These are phyloP conservation scores for Xylocampa areola DNA, from an alignment of 2,888 invertebrate species.

Conservation along the genomic window DNA sequence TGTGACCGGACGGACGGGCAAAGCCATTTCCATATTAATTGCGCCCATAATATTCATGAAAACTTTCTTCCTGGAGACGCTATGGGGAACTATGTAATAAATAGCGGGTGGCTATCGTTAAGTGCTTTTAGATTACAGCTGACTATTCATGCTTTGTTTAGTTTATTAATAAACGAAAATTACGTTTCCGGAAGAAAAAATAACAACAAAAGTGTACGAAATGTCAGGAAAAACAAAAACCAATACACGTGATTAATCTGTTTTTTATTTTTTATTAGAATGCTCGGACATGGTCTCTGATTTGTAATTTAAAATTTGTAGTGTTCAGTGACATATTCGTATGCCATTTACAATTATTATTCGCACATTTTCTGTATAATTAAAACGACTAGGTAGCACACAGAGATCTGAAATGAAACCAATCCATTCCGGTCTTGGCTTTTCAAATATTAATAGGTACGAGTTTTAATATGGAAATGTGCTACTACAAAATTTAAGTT, in stretches of 20 bases:
- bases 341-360: background rate
- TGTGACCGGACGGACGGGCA: conserved; percentile 36
- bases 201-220: no score
- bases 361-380: background rate
- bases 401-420: conserved; percentile 26
- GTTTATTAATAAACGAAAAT: background rate
- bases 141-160: background rate
- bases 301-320: no score
- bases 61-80: conserved; percentile 46
- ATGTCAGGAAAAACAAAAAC: no score
- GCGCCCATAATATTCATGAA: conserved; percentile 47
- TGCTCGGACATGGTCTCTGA: no score
- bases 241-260: no score
- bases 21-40: conserved; percentile 59
- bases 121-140: conserved; percentile 37
- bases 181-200: no score
- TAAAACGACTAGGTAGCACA: conserved; percentile 4
- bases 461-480: conserved; percentile 35
- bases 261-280: no score
- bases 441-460: conserved; percentile 48
- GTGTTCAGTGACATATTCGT: background rate
- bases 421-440: conserved; percentile 37
- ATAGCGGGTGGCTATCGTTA: conserved; percentile 35
- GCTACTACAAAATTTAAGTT: conserved; percentile 36
- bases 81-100: conserved; percentile 38